A percentile compares a stretch with the other conserved stretches of the same genome.
phyloP scores from a whole-genome alignment of 2,113 vertebrate species.

The Hemiscyllium ocellatum region DNA sequence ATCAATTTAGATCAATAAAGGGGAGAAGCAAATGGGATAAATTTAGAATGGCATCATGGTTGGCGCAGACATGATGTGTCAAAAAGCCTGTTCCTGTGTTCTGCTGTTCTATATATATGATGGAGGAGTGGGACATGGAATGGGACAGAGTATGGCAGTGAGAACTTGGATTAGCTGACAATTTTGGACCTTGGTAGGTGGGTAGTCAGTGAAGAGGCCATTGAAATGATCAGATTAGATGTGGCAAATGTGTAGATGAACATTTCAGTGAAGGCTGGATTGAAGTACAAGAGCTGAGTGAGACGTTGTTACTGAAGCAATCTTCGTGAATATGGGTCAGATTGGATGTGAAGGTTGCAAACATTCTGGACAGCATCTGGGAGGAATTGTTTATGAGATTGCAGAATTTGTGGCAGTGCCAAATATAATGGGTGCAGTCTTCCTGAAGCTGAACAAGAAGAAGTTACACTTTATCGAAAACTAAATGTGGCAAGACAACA shows the following conservation, averaged over 20 bases:
- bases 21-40: background rate
- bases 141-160: background rate
- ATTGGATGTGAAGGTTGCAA: background rate
- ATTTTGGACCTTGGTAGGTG: background rate
- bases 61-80: too few relatives aligned
- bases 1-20: background rate
- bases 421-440: background rate
- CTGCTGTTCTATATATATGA: too few relatives aligned
- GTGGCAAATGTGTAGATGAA: background rate
- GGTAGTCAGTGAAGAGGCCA: background rate
- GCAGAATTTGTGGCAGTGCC: background rate
- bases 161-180: background rate
- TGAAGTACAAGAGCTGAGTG: background rate
- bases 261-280: background rate
- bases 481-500: background rate
- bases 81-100: too few relatives aligned
- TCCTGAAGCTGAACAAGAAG: background rate
- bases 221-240: background rate
- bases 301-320: background rate
- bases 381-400: background rate
- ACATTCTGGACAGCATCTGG: background rate
- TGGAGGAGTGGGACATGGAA: background rate
- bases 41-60: too few relatives aligned
- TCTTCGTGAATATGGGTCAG: background rate
- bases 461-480: background rate